Evolutionary conservation across 2,113 vertebrate genomes (phyloP).

Genomic region (Parus major): DNA sequence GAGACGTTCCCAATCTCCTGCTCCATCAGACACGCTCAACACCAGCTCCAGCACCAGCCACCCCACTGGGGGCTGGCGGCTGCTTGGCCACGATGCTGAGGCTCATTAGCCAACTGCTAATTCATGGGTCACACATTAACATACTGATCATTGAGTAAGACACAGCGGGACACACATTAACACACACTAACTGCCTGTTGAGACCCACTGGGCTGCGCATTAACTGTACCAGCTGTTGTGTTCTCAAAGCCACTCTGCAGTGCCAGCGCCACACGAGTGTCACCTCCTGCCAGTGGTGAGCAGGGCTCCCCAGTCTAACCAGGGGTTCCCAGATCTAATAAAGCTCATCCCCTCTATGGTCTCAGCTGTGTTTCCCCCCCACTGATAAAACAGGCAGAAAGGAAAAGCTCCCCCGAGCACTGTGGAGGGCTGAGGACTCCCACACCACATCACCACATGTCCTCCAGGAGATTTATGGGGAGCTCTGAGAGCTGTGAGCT

Average conservation of each 20-base stretch:
- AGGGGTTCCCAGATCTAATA: neutral
- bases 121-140: constrained; percentile 6
- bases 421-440: neutral
- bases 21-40: neutral
- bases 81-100: neutral
- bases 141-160: neutral
- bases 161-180: constrained; percentile 49
- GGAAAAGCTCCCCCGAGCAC: neutral
- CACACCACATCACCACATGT: neutral
- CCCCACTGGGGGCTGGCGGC: neutral
- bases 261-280: neutral
- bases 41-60: neutral
- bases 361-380: neutral
- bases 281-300: neutral
- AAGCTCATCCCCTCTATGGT: neutral
- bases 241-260: neutral
- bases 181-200: neutral
- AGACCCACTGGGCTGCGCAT: neutral
- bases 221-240: neutral
- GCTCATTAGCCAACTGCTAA: constrained; percentile 29
- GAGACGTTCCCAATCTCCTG: neutral
- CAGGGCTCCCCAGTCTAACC: neutral
- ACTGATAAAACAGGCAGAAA: neutral
- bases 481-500: neutral
- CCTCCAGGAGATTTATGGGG: neutral